Evolutionary conservation across 2,888 invertebrate genomes (phyloP), one percentile per base, ranked within the genome.

Genomic region (Zonitis immaculata): DNA sequence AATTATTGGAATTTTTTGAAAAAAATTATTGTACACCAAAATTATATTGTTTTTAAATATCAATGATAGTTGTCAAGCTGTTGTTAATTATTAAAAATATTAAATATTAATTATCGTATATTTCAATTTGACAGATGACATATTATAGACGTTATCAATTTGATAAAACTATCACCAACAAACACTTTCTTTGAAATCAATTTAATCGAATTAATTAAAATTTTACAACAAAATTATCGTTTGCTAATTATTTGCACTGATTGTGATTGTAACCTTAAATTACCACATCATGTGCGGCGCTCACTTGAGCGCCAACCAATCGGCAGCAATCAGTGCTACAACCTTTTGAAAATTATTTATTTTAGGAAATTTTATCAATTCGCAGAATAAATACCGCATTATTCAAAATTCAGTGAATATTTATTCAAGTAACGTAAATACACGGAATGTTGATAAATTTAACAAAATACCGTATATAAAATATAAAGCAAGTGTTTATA

Each of bases 401-500:
- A 44, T 52, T 45, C 20, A n/a, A 49, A 50, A 46, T 20, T 39
- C 14, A 9, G 8, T 2, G 16, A 18, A 18, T 7, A 49, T 49
- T 53, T 42, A 44, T 45, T 30, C 11, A 39, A n/a, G n/a, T 47
- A 28, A 18, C 9, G 49, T 30, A 25, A 28, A 11, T 39, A 30
- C 14, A 49, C n/a, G 32, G 43, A 49, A 49, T 49, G 25, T n/a
- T n/a, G n/a, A n/a, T n/a, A n/a, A n/a, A n/a, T n/a, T n/a, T n/a
- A n/a, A n/a, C 22, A 22, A 7, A 6, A 42, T 20, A 12, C 8
- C 14, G 14, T 45, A 25, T 14, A 20, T 35, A 39, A 39, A 51
- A 32, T 20, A 52, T 44, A 16, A 26, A 39, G 16, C 30, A 26
- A 44, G 48, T 43, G 3, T 32, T 62, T 64, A 70, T 44, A 68